Evolutionary conservation across 2,797 vertebrate genomes (phyloP), one percentile per base, ranked within the genome.

Genomic region (Alouatta caraya): DNA sequence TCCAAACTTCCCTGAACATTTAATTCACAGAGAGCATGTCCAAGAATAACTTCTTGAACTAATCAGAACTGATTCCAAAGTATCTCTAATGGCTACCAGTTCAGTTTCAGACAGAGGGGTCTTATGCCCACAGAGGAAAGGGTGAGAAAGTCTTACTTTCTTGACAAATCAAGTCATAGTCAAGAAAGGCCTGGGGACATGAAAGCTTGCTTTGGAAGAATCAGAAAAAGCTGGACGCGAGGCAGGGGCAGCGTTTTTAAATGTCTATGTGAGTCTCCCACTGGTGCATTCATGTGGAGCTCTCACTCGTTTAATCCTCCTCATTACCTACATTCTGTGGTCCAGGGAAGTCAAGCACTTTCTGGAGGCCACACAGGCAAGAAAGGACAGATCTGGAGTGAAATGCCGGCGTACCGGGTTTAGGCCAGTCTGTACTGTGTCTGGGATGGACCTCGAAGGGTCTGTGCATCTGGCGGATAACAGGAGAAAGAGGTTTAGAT

Each of bases 141-240:
- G 42, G 55, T 33, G 17, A 87, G 24, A 57, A 67, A 89, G 46
- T 61, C 46, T 89, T 88, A 33, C 37, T 88, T 78, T 50, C 39
- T 39, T 17, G 26, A 24, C 39, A 55, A 78, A 67, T 81, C 33
- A 5, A 61, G 50, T 22, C 37, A 12, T 28, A 15, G 76, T 75
- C 93, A 30, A 86, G 90, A 61, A 61, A 90, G 75, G 24, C 28
- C 90, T 28, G 22, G 48, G n/a, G 22, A 61, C 37, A 33, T 37
- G 39, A 44, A 82, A 82, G 59, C 64, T 76, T 73, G 24, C 42
- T 76, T 52, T 80, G 61, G 72, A 88, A 96, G 84, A 95, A 96
- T 55, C 22, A n/a, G 37, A 39, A 75, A 87, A 96, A 73, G 14
- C 39, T 59, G 50, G 59, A 61, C 78, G 15, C 8, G 22, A 90